Percentiles rank a stretch among this genome's conserved stretches.
Evolutionary conservation across 1,140 invertebrate species (phyloP).

Genomic region (Chrysopa pallens): DNA sequence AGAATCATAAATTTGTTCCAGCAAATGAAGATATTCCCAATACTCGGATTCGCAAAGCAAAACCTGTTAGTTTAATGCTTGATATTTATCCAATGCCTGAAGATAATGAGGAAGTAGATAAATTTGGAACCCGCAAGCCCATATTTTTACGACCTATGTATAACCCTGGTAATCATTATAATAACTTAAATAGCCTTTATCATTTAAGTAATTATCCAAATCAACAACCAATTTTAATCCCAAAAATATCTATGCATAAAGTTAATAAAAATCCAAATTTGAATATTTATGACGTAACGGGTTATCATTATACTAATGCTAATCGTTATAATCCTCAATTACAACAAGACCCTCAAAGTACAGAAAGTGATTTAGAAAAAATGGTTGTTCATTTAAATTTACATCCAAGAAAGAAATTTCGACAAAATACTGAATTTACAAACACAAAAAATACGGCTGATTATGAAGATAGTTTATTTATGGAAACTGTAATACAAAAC

Average conservation of each 20-base stretch:
- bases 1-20: background rate
- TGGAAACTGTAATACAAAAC: too few relatives aligned
- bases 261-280: background rate
- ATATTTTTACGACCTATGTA: background rate
- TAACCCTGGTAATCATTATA: background rate
- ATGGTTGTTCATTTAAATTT: slow-evolving; percentile 2
- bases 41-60: too few relatives aligned
- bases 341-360: background rate
- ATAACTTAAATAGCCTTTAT: background rate
- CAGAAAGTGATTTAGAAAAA: background rate
- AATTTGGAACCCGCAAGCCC: too few relatives aligned
- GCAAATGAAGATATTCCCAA: too few relatives aligned
- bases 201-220: background rate
- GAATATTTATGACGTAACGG: background rate
- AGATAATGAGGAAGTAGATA: too few relatives aligned
- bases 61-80: background rate
- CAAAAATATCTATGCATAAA: background rate
- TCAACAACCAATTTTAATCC: background rate
- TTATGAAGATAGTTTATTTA: too few relatives aligned
- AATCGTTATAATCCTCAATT: background rate
- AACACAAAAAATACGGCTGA: too few relatives aligned
- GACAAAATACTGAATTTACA: background rate
- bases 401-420: background rate
- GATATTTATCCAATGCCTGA: background rate
- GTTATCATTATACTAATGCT: background rate